Conservation (phyloP, 2,888 invertebrate genomes). For the Epicampocera succincta region DNA sequence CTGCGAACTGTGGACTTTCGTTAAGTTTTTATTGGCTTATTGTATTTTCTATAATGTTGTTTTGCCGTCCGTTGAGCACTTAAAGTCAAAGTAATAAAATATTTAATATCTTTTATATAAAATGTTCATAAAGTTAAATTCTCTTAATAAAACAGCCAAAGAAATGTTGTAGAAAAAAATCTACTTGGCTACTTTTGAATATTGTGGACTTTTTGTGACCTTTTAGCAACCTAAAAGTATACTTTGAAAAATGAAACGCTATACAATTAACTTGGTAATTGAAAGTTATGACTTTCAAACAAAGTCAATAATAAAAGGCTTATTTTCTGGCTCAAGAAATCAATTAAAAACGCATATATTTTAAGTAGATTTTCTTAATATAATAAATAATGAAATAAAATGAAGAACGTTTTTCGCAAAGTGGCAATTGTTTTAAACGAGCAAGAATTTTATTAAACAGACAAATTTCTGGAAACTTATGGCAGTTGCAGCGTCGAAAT, state of each 20-base stretch:
- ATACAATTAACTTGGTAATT: slow-evolving; percentile 26
- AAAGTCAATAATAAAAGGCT: slow-evolving; percentile 45
- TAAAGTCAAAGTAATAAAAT: slow-evolving; percentile 65
- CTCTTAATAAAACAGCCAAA: slow-evolving; percentile 19
- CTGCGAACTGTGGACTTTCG: slow-evolving; percentile 38
- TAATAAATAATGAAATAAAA: too few relatives aligned
- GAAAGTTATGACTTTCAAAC: slow-evolving; percentile 49
- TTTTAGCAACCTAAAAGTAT: slow-evolving; percentile 8
- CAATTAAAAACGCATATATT: slow-evolving; percentile 23
- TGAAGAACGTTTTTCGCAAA: too few relatives aligned
- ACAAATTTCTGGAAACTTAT: too few relatives aligned
- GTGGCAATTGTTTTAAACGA: too few relatives aligned
- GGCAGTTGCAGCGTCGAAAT: too few relatives aligned
- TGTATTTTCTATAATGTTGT: slow-evolving; percentile 19
- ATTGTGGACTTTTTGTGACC: slow-evolving; percentile 18
- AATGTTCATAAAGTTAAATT: slow-evolving; percentile 58
- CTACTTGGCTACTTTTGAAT: not conserved
- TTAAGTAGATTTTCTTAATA: not conserved
- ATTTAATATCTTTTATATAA: slow-evolving; percentile 62
- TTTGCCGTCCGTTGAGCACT: slow-evolving; percentile 26
- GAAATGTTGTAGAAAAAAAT: not conserved
- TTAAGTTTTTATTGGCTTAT: slow-evolving; percentile 51
- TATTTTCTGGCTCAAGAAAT: slow-evolving; percentile 28
- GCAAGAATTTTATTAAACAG: too few relatives aligned
- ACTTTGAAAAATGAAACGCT: slow-evolving; percentile 19